Base-by-base conservation (phyloP, 1,140 invertebrate species). In the Drosophila ohnishii region DNA sequence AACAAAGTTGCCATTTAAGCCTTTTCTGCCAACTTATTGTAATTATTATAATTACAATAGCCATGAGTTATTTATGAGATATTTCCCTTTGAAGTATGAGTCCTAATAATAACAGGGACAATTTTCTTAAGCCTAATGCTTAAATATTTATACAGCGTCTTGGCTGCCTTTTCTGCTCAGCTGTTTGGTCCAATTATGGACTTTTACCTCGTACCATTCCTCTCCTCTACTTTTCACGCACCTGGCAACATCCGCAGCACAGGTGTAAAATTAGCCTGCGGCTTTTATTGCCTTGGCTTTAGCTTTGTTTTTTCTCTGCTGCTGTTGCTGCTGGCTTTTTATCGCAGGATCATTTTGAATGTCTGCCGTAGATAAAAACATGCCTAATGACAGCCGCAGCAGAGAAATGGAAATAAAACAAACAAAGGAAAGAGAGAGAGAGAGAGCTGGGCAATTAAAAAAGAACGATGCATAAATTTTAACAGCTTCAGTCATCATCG, bases 211-310 rank as follows among this genome's bases (percentile, higher is more conserved):
- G 30, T 22, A 35, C 22, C 42, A 47, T 25, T 47, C 19, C 7
- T 13, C 13, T 19, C 16, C 14, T 9, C 34, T 45, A 7, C 39
- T 9, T 34, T 57, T 32, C 22, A 66, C 62, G 51, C 61, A 75
- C 51, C 63, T 67, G 55, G 34, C 55, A 59, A 75, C 73, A 55
- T 66, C 72, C 73, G 72, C 11, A n/a, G 67, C 66, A 77, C 79
- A 87, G 83, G 83, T 88, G 83, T 88, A 80, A 88, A 84, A 79
- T 80, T 77, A 67, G 84, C 84, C 67, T 74, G 67, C 48, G 73
- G 76, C 80, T 69, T 76, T 86, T 86, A 77, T 87, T 82, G 61
- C 70, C 64, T 67, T 78, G 61, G 64, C 62, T 80, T 61, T 16
- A 34, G 44, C 64, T 34, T 48, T 73, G 53, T 62, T 35, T 53